Evolutionary conservation across 2,797 vertebrate genomes (phyloP).

Genomic region (Fistularia tabacaria): DNA sequence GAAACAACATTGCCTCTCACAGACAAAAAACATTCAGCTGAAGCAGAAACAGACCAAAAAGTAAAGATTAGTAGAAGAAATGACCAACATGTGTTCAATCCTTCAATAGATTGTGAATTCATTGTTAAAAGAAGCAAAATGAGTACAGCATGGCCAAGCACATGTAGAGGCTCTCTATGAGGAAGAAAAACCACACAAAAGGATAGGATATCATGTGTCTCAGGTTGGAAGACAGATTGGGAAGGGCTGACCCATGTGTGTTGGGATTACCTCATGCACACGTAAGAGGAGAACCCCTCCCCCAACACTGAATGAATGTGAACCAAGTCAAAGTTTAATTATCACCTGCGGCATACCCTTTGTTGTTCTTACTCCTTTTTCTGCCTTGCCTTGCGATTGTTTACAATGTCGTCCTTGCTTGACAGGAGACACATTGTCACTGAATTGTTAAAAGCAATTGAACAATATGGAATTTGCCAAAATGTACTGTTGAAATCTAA

Average conservation of each 20-base stretch:
- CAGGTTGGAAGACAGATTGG: slow-evolving; percentile 43
- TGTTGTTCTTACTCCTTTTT: slow-evolving; percentile 32
- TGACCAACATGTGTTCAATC: background rate
- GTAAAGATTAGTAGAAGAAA: background rate
- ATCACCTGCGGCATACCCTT: slow-evolving; percentile 43
- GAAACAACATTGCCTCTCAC: slow-evolving; percentile 10
- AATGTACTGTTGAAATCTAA: too few species aligned
- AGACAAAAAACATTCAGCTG: slow-evolving; percentile 5
- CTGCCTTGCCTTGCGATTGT: slow-evolving; percentile 20
- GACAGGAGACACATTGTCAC: slow-evolving; percentile 28
- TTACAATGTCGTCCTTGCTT: slow-evolving; percentile 32
- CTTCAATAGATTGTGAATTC: background rate
- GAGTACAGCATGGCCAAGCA: background rate
- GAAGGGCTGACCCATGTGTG: slow-evolving; percentile 44
- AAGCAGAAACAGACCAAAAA: slow-evolving; percentile 10
- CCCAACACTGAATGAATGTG: slow-evolving; percentile 46
- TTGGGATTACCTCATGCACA: slow-evolving; percentile 64
- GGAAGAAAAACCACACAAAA: slow-evolving; percentile 25
- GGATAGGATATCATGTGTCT: slow-evolving; percentile 34
- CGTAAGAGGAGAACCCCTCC: slow-evolving; percentile 42
- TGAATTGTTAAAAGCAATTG: slow-evolving; percentile 5
- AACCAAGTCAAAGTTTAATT: slow-evolving; percentile 61
- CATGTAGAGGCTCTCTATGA: too few species aligned
- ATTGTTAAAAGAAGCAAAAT: background rate
- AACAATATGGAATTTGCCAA: background rate